Evolutionary conservation across 2,113 vertebrate species (phyloP).

Genomic region (Geothlypis trichas): DNA sequence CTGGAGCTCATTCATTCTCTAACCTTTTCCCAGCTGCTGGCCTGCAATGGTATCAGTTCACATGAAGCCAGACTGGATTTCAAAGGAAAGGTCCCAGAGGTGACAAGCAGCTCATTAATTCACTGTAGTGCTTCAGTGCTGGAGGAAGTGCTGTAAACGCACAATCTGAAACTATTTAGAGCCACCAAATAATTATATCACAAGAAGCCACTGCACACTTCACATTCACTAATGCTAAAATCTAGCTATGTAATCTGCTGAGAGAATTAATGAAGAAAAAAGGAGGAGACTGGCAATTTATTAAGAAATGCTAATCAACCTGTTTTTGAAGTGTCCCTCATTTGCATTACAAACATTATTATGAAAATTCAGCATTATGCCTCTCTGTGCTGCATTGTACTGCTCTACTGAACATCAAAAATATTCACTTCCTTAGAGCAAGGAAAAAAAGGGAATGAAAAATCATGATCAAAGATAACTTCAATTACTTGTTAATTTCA

Average conservation of each 20-base stretch:
- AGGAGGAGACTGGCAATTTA: slow-evolving; percentile 71
- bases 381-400: slow-evolving; percentile 69
- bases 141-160: slow-evolving; percentile 73
- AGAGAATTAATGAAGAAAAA: slow-evolving; percentile 74
- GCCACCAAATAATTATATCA: slow-evolving; percentile 74
- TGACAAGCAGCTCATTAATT: slow-evolving; percentile 77
- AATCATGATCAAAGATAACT: slow-evolving; percentile 80
- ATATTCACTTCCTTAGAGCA: slow-evolving; percentile 68
- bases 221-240: slow-evolving; percentile 60
- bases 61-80: slow-evolving; percentile 70
- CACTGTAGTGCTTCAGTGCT: slow-evolving; percentile 61
- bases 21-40: slow-evolving; percentile 72
- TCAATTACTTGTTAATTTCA: slow-evolving; percentile 80
- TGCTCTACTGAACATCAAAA: slow-evolving; percentile 75
- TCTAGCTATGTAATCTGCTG: slow-evolving; percentile 69
- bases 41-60: slow-evolving; percentile 67
- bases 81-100: slow-evolving; percentile 73
- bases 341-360: slow-evolving; percentile 91
- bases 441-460: slow-evolving; percentile 62
- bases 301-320: slow-evolving; percentile 87
- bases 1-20: slow-evolving; percentile 72
- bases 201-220: slow-evolving; percentile 68
- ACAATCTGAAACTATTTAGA: slow-evolving; percentile 74
- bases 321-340: slow-evolving; percentile 84
- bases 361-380: slow-evolving; percentile 76